phyloP scores from a whole-genome alignment of 2,888 invertebrate genomes.

The Melanostoma scalare region DNA sequence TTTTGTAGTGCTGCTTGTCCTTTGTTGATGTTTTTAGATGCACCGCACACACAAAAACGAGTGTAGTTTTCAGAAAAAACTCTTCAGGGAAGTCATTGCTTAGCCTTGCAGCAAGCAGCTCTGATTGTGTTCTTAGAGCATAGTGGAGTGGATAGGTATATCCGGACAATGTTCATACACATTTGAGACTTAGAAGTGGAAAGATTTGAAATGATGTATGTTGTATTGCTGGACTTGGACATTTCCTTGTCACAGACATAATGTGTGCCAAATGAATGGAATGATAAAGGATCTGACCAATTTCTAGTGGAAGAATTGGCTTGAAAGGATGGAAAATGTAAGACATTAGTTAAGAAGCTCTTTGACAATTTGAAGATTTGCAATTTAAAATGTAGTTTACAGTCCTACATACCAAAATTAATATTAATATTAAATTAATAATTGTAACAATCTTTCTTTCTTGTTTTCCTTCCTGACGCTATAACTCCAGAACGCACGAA shows the following conservation, averaged over 20 bases:
- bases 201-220: slow-evolving; percentile 2
- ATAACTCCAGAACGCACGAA: too few species aligned
- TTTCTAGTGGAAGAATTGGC: background rate
- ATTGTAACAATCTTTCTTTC: too few species aligned
- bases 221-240: background rate
- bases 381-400: too few species aligned
- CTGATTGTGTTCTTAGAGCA: slow-evolving; percentile 28
- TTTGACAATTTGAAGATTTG: background rate
- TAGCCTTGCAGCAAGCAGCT: slow-evolving; percentile 4
- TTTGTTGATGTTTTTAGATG: slow-evolving; percentile 37
- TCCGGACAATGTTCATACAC: background rate
- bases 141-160: slow-evolving; percentile 22
- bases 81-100: slow-evolving; percentile 14
- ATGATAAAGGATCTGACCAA: slow-evolving; percentile 7
- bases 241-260: slow-evolving; percentile 1
- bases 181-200: slow-evolving; percentile 20
- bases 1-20: slow-evolving; percentile 15
- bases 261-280: slow-evolving; percentile 19
- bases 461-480: too few species aligned
- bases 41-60: slow-evolving; percentile 16
- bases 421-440: too few species aligned
- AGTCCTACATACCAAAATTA: too few species aligned
- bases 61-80: background rate
- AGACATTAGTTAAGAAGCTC: too few species aligned
- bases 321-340: too few species aligned